Percentiles rank a stretch among this genome's conserved stretches.
Evolutionary conservation across 35 echinoderm and acorn worm genomes (phyloP).

Genomic region (Apostichopus parvimensis): DNA sequence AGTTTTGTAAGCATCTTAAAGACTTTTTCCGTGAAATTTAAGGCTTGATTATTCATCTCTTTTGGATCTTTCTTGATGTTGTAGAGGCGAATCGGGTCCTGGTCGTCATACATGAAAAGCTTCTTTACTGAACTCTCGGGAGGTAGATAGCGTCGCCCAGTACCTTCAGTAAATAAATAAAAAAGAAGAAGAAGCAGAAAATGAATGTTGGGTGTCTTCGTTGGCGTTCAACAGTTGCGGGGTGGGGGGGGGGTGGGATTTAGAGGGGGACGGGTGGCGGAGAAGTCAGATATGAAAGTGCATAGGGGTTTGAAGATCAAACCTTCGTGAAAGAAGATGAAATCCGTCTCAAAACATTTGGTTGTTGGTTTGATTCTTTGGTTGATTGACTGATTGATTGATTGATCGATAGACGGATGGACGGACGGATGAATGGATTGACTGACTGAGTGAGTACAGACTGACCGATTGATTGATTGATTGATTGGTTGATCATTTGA

Average conservation of each 20-base stretch:
- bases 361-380: no score
- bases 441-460: background rate
- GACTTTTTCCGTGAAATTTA: background rate
- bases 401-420: background rate
- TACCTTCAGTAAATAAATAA: background rate
- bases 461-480: background rate
- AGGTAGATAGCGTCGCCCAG: background rate
- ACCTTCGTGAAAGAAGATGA: no score
- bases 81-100: constrained; percentile 8
- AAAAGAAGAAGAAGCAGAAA: background rate
- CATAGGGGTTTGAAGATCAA: no score
- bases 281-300: no score
- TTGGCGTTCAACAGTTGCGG: background rate
- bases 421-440: no score
- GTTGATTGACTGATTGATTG: background rate
- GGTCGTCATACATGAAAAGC: background rate
- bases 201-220: background rate
- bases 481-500: background rate
- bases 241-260: background rate
- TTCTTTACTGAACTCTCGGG: background rate
- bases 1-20: background rate
- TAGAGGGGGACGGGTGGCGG: no score
- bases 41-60: constrained; percentile 6
- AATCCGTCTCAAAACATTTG: no score
- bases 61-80: constrained; percentile 19